Base-by-base conservation (phyloP, 2,113 vertebrate species). In the Anser cygnoides region DNA sequence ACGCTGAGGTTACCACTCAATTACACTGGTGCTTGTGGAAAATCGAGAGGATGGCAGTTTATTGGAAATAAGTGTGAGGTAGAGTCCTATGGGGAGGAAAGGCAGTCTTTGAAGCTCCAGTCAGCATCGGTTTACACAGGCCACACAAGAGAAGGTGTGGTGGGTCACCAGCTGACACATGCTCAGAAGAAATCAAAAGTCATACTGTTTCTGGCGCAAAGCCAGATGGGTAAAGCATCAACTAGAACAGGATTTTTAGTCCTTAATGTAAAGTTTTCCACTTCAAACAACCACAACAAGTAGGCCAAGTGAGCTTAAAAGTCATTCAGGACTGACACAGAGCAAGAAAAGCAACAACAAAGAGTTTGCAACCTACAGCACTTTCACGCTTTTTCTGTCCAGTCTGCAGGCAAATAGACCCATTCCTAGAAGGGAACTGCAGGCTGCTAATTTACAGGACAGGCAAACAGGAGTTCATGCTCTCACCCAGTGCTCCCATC, bases 101-200 rank as follows among this genome's bases (percentile, higher is more conserved):
- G 65, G 55, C 61, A 37, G 68, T 62, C 91, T 95, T 95, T 96
- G 95, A 96, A 96, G 86, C 79, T 57, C 77, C 3, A 2, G 72
- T 86, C 8, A 0, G 63, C 65, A 31, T 41, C 0, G 2, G 79
- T 90, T 96, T 93, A 95, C 68, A 41, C 1, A 39, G 95, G 89
- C 95, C 92, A 93, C 95, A 96, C 84, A 93, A 90, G 93, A 89
- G 79, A 92, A 96, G 93, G 85, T 92, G 89, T 85, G 84, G 84
- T 90, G 74, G 84, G 89, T 85, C 84, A 95, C 71, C 65, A 96
- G 93, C 83, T 90, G 95, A 94, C 95, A 87, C 46, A 84, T n/a
- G 80, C 86, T 89, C 76, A 68, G 73, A 84, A 89, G 85, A 93
- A 95, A 95, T 74, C 82, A 66, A 22, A 95, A 92, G 82, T 62